Conservation (phyloP, 1,140 invertebrate species). For the Meloidogyne hapla region DNA sequence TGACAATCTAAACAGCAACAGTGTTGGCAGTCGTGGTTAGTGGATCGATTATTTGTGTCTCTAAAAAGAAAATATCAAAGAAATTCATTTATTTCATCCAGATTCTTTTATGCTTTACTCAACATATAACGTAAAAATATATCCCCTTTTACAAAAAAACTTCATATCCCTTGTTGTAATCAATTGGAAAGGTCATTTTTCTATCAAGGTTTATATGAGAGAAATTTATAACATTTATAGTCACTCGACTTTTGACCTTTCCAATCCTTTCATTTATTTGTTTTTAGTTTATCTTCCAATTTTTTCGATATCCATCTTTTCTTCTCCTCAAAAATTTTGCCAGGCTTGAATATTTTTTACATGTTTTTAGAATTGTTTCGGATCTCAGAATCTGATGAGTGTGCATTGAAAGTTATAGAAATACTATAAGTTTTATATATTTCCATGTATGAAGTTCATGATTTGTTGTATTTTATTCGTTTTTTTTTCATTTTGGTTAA, state of each 20-base stretch:
- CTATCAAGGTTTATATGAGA: too few species aligned
- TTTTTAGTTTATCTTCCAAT: neutral
- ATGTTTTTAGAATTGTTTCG: slow-evolving; percentile 1
- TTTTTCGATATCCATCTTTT: neutral
- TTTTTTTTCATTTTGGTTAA: neutral
- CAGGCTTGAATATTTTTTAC: neutral
- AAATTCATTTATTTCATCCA: neutral
- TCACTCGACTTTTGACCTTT: neutral
- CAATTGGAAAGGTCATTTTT: neutral
- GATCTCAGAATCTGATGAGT: neutral
- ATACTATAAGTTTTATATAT: neutral
- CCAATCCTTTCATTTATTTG: neutral
- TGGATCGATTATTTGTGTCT: too few species aligned
- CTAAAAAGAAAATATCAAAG: neutral
- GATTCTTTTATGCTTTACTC: neutral
- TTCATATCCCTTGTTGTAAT: neutral
- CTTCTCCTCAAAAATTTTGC: neutral
- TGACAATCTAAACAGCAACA: slow-evolving; percentile 8
- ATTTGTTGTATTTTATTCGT: slow-evolving; percentile 6
- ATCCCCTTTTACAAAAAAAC: neutral
- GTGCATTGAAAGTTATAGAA: neutral
- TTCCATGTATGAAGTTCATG: neutral
- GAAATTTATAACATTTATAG: too few species aligned
- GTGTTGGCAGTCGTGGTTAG: neutral
- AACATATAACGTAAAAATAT: neutral